Evolutionary conservation across 1,140 invertebrate species (phyloP).

Genomic region (Archegozetes longisetosus): DNA sequence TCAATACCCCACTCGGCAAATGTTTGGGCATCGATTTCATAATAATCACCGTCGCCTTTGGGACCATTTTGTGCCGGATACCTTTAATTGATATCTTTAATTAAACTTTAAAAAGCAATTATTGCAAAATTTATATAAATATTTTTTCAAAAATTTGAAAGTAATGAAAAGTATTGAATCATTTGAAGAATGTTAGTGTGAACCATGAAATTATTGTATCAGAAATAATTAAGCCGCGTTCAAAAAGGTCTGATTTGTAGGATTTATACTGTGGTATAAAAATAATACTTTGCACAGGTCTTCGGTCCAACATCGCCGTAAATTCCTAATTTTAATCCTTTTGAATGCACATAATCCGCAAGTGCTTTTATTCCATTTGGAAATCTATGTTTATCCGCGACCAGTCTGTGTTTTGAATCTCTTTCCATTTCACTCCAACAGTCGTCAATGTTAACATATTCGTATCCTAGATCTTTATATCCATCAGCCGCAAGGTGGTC

Average conservation of each 20-base stretch:
- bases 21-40: slow-evolving; percentile 38
- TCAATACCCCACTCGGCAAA: slow-evolving; percentile 44
- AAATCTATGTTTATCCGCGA: slow-evolving; percentile 69
- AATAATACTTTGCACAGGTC: slow-evolving; percentile 43
- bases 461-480: slow-evolving; percentile 71
- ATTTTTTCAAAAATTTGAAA: too few species aligned
- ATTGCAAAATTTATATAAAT: too few species aligned
- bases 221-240: too few species aligned
- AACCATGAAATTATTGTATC: too few species aligned
- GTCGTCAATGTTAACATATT: slow-evolving; percentile 87
- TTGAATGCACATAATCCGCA: too few species aligned
- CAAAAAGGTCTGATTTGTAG: too few species aligned
- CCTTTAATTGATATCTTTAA: too few species aligned
- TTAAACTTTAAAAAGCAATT: too few species aligned
- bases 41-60: slow-evolving; percentile 29
- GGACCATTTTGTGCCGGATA: too few species aligned
- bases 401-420: slow-evolving; percentile 45
- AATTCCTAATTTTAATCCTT: slow-evolving; percentile 44
- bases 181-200: too few species aligned
- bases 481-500: slow-evolving; percentile 67
- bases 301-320: slow-evolving; percentile 41
- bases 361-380: slow-evolving; percentile 78
- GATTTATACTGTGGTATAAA: too few species aligned
- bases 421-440: slow-evolving; percentile 78
- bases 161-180: too few species aligned